Conservation (phyloP, 1,140 invertebrate genomes). For the Papilio polytes region DNA sequence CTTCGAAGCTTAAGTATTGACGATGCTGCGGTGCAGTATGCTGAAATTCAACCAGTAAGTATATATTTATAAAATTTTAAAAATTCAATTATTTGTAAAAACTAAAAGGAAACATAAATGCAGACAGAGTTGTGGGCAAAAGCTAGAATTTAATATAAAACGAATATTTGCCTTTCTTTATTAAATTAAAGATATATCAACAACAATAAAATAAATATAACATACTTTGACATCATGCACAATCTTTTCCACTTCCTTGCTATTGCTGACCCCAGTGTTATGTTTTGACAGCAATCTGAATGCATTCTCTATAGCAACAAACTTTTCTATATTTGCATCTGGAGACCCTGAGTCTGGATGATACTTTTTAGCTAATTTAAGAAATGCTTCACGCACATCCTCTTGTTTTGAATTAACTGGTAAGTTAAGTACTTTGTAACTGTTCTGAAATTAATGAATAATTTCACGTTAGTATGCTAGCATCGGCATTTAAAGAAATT, state of each 20-base stretch:
- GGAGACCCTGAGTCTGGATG: constrained; percentile 91
- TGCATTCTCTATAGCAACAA: constrained; percentile 87
- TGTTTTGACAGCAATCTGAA: constrained; percentile 84
- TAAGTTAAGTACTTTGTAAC: constrained; percentile 87
- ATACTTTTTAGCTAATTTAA: constrained; percentile 90
- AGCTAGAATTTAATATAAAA: too few species aligned
- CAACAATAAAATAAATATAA: constrained; percentile 1
- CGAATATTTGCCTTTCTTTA: too few species aligned
- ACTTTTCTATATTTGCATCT: constrained; percentile 88
- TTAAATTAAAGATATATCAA: too few species aligned
- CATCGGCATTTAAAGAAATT: neutral
- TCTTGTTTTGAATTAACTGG: constrained; percentile 88
- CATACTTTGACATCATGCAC: constrained; percentile 82
- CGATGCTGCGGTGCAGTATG: constrained; percentile 95
- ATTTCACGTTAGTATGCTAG: neutral
- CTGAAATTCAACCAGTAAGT: constrained; percentile 63
- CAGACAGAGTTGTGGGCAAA: too few species aligned
- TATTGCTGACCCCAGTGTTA: constrained; percentile 72
- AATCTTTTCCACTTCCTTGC: constrained; percentile 68
- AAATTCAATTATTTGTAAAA: too few species aligned
- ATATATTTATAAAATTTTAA: too few species aligned
- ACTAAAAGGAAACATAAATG: too few species aligned
- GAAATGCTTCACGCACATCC: constrained; percentile 88
- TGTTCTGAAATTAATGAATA: constrained; percentile 83
- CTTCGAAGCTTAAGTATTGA: constrained; percentile 92